Conservation (phyloP, 1,140 invertebrate species). For the Theocolax elegans region DNA sequence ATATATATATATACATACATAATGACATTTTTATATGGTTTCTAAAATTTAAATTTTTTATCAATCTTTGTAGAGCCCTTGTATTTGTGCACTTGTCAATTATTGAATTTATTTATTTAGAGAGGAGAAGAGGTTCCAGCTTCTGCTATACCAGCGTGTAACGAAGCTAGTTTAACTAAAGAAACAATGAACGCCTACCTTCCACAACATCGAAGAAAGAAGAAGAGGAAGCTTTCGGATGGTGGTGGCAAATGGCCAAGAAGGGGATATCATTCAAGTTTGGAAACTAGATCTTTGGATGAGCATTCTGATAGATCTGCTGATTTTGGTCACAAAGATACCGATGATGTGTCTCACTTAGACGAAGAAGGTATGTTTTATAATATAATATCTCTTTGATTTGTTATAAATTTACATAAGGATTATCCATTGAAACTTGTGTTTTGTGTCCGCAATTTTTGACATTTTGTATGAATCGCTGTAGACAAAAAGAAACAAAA, state of each 20-base stretch:
- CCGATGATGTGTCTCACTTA: conserved; percentile 44
- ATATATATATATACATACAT: no score
- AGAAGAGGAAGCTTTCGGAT: conserved; percentile 55
- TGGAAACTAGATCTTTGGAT: conserved; percentile 48
- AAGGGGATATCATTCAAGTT: conserved; percentile 45
- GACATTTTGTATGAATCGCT: conserved; percentile 13
- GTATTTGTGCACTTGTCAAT: no score
- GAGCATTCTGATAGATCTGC: conserved; percentile 49
- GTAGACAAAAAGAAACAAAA: conserved; percentile 25
- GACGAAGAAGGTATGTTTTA: conserved; percentile 58
- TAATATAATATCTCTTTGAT: conserved; percentile 15
- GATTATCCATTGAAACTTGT: conserved; percentile 50
- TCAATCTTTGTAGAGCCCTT: no score
- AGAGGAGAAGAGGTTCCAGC: conserved; percentile 62
- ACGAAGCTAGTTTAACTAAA: conserved; percentile 48
- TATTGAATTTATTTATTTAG: conserved; percentile 44
- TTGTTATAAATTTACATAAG: conserved; percentile 14
- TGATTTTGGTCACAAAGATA: conserved; percentile 57
- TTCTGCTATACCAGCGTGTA: conserved; percentile 57
- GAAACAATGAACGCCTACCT: conserved; percentile 55
- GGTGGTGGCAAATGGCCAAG: conserved; percentile 59
- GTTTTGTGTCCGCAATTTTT: conserved; percentile 58
- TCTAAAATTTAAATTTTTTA: no score
- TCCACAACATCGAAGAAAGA: conserved; percentile 58
- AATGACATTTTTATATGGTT: no score